phyloP scores from a whole-genome alignment of 2,888 invertebrate genomes.

The Salticus scenicus region DNA sequence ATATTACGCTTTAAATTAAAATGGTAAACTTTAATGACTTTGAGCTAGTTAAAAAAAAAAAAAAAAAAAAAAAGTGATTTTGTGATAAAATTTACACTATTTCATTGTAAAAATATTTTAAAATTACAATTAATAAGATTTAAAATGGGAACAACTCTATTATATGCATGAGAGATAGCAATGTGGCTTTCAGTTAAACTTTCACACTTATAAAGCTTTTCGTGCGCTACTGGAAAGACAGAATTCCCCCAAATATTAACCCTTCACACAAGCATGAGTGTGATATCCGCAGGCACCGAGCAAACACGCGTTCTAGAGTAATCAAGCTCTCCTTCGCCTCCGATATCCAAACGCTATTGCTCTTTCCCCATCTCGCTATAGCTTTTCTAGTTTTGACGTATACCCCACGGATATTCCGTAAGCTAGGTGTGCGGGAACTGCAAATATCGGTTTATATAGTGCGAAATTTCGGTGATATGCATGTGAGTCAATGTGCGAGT shows the following conservation, averaged over 20 bases:
- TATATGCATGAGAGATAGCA: no score
- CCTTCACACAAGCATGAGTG: not conserved
- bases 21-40: no score
- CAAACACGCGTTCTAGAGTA: conserved; percentile 1
- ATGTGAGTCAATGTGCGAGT: not conserved
- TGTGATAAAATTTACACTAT: no score
- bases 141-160: no score
- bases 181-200: not conserved
- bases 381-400: not conserved
- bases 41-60: no score
- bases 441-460: not conserved
- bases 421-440: not conserved
- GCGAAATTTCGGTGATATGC: not conserved
- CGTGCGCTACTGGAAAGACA: not conserved
- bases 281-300: not conserved
- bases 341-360: conserved; percentile 1
- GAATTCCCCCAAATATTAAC: not conserved
- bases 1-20: no score
- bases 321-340: not conserved
- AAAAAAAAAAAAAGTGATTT: no score
- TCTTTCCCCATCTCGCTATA: not conserved
- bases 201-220: not conserved
- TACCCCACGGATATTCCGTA: not conserved
- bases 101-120: no score
- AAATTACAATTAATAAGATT: no score